A percentile compares a stretch with the other conserved stretches of the same genome.
These are phyloP conservation scores for Eupithecia centaureata DNA, from an alignment of 2,888 invertebrate genomes.

Conservation along the genomic window DNA sequence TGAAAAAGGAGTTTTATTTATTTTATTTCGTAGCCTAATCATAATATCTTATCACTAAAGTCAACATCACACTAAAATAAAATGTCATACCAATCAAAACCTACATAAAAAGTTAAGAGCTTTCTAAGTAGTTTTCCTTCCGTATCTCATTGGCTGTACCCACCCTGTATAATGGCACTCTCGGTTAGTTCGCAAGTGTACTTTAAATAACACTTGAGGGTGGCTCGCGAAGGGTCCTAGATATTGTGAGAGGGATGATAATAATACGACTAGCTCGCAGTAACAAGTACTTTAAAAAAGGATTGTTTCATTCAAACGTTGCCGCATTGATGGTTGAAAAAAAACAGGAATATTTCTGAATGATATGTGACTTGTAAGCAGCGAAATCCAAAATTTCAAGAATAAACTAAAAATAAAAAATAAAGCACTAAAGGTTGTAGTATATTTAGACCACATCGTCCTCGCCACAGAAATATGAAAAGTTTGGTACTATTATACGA, in stretches of 20 bases:
- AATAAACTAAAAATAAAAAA: too few species aligned
- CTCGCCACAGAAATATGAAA: too few species aligned
- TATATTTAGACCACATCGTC: too few species aligned
- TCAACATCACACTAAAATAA: not conserved
- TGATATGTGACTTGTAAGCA: too few species aligned
- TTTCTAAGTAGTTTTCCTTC: not conserved
- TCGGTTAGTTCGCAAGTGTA: constrained; percentile 39
- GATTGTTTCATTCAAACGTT: not conserved
- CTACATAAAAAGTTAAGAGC: not conserved
- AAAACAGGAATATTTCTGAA: not conserved
- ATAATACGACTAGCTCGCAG: not conserved
- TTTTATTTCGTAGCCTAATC: too few species aligned
- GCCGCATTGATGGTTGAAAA: too few species aligned
- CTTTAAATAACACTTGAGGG: constrained; percentile 47
- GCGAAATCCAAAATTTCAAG: too few species aligned
- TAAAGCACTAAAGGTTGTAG: too few species aligned
- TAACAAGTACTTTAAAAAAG: constrained; percentile 4
- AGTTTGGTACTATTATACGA: too few species aligned
- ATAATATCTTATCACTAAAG: too few species aligned
- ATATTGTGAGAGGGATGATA: constrained; percentile 7
- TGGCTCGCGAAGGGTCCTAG: constrained; percentile 39
- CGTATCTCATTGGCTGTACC: not conserved
- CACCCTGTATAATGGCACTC: constrained; percentile 35
- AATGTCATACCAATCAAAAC: not conserved
- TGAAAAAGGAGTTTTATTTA: too few species aligned